These are phyloP conservation scores for Riptortus pedestris DNA, from an alignment of 1,140 invertebrate species.

Conservation along the genomic window DNA sequence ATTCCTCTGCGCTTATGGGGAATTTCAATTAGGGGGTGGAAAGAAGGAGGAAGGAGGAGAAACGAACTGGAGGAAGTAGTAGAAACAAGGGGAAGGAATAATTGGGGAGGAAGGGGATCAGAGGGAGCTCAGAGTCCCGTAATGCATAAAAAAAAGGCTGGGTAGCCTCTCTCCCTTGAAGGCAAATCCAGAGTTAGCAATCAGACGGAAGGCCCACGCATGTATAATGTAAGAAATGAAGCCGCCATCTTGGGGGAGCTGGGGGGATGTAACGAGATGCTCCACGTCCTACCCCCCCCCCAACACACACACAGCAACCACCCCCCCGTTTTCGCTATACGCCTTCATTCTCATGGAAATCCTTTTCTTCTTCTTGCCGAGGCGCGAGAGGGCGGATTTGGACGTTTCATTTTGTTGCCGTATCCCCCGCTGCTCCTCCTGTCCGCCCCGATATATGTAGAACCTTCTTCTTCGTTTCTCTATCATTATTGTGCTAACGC, in stretches of 20 bases:
- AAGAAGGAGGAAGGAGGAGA: neutral
- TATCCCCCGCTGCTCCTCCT: neutral
- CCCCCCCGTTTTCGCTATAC: neutral
- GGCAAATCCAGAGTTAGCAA: neutral
- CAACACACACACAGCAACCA: too few species aligned
- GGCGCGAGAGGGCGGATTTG: too few species aligned
- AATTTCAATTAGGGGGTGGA: neutral
- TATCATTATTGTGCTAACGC: neutral
- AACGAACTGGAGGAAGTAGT: too few species aligned
- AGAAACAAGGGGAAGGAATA: neutral
- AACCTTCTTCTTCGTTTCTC: neutral
- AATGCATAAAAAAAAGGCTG: neutral
- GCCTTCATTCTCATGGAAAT: neutral
- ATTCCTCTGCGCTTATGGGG: neutral
- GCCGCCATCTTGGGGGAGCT: neutral
- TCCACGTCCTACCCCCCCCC: neutral
- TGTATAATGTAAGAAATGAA: neutral
- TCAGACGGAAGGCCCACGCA: neutral
- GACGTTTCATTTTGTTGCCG: too few species aligned
- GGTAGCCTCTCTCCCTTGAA: neutral
- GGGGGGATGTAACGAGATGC: neutral
- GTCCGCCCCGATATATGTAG: too few species aligned
- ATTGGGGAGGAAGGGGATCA: neutral
- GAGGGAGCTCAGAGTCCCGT: neutral
- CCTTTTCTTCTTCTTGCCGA: too few species aligned